Evolutionary conservation across 2,888 invertebrate species (phyloP), one percentile per base, ranked within the genome.

Genomic region (Geotrupes spiniger): DNA sequence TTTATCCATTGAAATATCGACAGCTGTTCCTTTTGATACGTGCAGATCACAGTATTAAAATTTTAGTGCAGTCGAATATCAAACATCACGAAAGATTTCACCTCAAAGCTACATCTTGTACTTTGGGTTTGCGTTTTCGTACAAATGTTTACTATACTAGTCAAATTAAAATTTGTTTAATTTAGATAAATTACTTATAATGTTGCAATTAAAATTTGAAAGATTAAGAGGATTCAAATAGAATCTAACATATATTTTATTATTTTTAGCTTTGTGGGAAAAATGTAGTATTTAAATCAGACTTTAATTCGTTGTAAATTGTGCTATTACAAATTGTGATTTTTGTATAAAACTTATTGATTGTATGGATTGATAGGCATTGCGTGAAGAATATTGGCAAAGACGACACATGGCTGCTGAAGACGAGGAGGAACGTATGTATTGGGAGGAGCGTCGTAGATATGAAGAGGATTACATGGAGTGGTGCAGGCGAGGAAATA

Each of bases 391-490:
- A 66, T 77, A 80, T 63, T 83, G 83, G 81, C 81, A 81, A 51
- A 76, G 84, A 1, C 78, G 84, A 42, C 83, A 85, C 52, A 79
- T 82, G 74, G 80, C 80, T 52, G 79, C 65, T 15, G 78, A 76
- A 46, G 89, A 91, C 63, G 90, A 90, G 55, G 89, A 89, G 59
- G 89, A 89, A 68, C 81, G 87, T 58, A 79, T 85, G 74, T 92
- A 89, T 73, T 93, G 93, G 92, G 93, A 92, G 66, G 92, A 91
- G 63, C 76, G 85, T 36, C 78, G 88, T 14, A 79, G 86, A 1
- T 86, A 83, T 60, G 86, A 86, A 61, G 87, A 87, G 58, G 86
- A 87, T 63, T 85, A 85, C 62, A 82, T 83, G 66, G 85, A 83
- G 59, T 85, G 85, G 85, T 81, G 81, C 66, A 75, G 86, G 59